Evolutionary conservation across 2,797 vertebrate genomes (phyloP).

Genomic region (Eleutherodactylus coqui): DNA sequence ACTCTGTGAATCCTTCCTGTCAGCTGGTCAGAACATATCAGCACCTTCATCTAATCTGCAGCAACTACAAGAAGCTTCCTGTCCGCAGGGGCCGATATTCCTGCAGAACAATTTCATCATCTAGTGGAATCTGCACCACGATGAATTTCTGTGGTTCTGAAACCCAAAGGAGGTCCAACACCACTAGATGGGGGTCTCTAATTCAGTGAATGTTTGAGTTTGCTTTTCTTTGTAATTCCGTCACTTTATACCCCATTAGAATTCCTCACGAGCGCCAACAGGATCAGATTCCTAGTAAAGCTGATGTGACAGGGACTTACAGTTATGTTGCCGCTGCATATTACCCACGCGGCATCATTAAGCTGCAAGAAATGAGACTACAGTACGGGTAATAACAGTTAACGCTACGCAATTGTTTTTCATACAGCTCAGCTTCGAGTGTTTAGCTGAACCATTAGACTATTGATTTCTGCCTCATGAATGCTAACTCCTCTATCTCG

Average conservation of each 20-base stretch:
- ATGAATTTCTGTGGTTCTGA: too few species aligned
- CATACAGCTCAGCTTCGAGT: conserved; percentile 30
- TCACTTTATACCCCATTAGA: neutral
- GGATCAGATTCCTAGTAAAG: conserved; percentile 15
- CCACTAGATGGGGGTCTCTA: too few species aligned
- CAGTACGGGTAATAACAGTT: conserved; percentile 39
- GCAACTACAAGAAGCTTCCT: too few species aligned
- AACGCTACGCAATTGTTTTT: conserved; percentile 32
- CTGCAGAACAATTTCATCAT: too few species aligned
- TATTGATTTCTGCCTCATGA: conserved; percentile 48
- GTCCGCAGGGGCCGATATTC: too few species aligned
- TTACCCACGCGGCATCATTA: neutral
- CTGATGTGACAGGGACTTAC: neutral
- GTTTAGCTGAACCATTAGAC: conserved; percentile 46
- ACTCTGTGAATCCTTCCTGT: too few species aligned
- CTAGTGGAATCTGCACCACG: too few species aligned
- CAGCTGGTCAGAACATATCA: too few species aligned
- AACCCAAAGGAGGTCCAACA: too few species aligned
- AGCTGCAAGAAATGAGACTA: neutral
- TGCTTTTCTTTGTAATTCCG: neutral
- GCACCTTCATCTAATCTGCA: too few species aligned
- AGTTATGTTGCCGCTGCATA: neutral
- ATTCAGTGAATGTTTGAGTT: neutral
- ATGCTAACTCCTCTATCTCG: conserved; percentile 32
- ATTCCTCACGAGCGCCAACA: neutral